These are phyloP conservation scores for Tuberolachnus salignus DNA, from an alignment of 2,888 invertebrate genomes.

Conservation along the genomic window DNA sequence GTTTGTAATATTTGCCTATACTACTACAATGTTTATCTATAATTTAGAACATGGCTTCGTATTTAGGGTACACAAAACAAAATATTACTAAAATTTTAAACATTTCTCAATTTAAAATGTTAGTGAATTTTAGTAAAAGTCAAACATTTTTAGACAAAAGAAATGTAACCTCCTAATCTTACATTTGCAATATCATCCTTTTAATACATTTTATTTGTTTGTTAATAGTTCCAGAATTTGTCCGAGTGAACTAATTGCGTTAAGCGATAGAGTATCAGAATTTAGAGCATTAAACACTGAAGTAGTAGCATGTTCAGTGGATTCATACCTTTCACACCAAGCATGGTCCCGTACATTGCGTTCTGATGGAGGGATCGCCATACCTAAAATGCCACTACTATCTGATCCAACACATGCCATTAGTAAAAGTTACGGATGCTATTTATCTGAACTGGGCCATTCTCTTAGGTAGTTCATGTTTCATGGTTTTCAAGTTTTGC, in stretches of 20 bases:
- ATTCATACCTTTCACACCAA: constrained; percentile 88
- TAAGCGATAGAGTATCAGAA: constrained; percentile 83
- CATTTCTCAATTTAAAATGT: not conserved
- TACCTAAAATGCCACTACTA: constrained; percentile 83
- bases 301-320: constrained; percentile 87
- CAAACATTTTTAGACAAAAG: not conserved
- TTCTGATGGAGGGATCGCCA: constrained; percentile 87
- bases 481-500: not conserved
- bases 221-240: constrained; percentile 82
- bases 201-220: constrained; percentile 61
- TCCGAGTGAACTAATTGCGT: constrained; percentile 88
- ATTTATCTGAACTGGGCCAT: constrained; percentile 87
- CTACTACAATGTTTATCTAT: not conserved
- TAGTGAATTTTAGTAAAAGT: not conserved
- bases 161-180: too few species aligned
- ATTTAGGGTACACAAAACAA: not conserved
- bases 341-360: constrained; percentile 92
- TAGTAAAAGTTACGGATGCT: constrained; percentile 92
- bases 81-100: not conserved
- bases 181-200: not conserved
- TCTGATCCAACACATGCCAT: constrained; percentile 91
- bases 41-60: not conserved
- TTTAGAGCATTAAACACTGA: constrained; percentile 81
- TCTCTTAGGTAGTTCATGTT: constrained; percentile 70
- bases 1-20: too few species aligned